Evolutionary conservation across 1,140 invertebrate genomes (phyloP).

Genomic region (Aleiodes sp.): DNA sequence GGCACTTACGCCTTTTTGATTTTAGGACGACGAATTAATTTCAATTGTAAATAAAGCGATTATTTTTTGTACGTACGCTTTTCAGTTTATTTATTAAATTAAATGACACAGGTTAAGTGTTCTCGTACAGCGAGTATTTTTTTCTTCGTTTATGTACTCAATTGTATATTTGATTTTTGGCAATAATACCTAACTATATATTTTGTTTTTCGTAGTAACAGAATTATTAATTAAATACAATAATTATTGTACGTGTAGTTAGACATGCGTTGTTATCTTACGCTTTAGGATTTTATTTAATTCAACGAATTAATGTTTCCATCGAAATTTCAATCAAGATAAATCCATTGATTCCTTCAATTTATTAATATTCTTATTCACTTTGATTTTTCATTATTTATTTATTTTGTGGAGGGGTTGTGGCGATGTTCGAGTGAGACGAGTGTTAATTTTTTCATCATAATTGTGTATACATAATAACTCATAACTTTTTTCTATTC

Average conservation of each 20-base stretch:
- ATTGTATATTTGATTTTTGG: conserved; percentile 35
- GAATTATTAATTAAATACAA: conserved; percentile 65
- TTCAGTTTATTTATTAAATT: conserved; percentile 68
- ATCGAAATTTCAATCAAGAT: too few species aligned
- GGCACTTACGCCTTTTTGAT: too few species aligned
- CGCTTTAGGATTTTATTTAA: too few species aligned
- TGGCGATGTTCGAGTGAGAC: neutral
- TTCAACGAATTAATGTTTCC: neutral
- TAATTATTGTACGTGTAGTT: conserved; percentile 31
- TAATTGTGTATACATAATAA: neutral
- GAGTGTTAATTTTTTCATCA: neutral
- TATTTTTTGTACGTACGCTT: conserved; percentile 62
- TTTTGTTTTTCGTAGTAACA: conserved; percentile 63
- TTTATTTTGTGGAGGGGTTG: neutral
- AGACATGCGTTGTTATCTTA: conserved; percentile 21
- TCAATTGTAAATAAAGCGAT: too few species aligned
- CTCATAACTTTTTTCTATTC: neutral
- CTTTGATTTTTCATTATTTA: too few species aligned
- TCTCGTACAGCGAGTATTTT: conserved; percentile 62
- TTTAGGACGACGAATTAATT: too few species aligned
- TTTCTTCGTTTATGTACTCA: conserved; percentile 56
- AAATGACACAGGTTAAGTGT: conserved; percentile 64
- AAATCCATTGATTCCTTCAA: too few species aligned
- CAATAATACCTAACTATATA: conserved; percentile 63
- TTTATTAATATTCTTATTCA: too few species aligned